Evolutionary conservation across 2,113 vertebrate genomes (phyloP), one percentile per base, ranked within the genome.

Genomic region (Heliornis fulica): DNA sequence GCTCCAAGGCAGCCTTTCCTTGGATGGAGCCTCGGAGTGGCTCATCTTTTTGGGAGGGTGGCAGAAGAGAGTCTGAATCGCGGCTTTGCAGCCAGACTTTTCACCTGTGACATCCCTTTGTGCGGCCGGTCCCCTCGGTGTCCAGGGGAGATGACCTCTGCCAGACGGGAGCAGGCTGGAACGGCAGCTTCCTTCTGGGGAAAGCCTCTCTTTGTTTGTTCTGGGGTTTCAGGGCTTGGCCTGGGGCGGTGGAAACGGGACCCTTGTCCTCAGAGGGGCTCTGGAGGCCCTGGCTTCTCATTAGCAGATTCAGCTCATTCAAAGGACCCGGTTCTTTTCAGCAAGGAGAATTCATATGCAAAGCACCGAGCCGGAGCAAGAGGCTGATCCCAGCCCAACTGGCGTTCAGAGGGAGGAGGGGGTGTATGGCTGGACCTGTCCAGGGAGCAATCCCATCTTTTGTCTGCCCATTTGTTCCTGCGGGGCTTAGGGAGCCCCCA

Each of bases 231-330:
- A 92, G 81, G 83, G 86, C 76, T 82, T 77, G 79, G 88, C 94
- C 93, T 83, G 77, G 90, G 87, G 93, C 54, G 0, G 17, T 83
- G 4, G 5, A 59, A 89, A 69, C 22, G 70, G 72, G 92, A 93
- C 90, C 80, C 78, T 69, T 87, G 93, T 93, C 86, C 88, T 93
- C 93, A 8, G 74, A 82, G 90, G 71, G 83, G 88, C 93, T 94
- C 72, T 69, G 61, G 90, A 94, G 93, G 92, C 96, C 88, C 57
- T 22, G 21, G 89, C 60, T 94, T 91, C 88, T 94, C 92, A 70
- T 96, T 96, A 95, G 78, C 70, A 86, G 96, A 96, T 97, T 95
- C 93, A 97, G 77, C 60, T 93, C 51, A 76, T 96, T 96, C 93
- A 96, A 80, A 96, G 64, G 80, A 89, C 74, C 54, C 38, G 4